phyloP scores from a whole-genome alignment of 1,140 invertebrate genomes.

The Drosophila ercepeae region DNA sequence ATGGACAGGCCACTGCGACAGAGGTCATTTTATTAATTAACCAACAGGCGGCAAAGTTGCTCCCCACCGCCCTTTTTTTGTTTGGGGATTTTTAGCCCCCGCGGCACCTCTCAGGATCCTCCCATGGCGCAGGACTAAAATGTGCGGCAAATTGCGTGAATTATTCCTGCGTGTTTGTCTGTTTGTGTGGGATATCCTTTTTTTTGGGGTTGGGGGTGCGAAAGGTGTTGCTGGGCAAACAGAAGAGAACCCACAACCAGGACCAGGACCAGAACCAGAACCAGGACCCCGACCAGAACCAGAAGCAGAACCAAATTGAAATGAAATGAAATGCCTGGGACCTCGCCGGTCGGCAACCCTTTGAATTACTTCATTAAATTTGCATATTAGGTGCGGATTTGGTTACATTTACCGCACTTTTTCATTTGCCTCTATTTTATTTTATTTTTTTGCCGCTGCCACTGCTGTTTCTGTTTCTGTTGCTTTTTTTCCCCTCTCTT shows the following conservation, averaged over 20 bases:
- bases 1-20: slow-evolving; percentile 38
- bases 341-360: slow-evolving; percentile 47
- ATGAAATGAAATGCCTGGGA: slow-evolving; percentile 52
- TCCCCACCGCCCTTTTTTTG: not conserved
- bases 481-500: not conserved
- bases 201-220: not conserved
- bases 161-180: slow-evolving; percentile 48
- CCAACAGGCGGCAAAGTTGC: slow-evolving; percentile 50
- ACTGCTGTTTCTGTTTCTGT: not conserved
- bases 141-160: slow-evolving; percentile 78
- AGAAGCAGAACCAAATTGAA: slow-evolving; percentile 58
- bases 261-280: not conserved
- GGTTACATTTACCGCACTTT: slow-evolving; percentile 68
- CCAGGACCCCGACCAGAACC: too few species aligned
- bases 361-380: slow-evolving; percentile 82
- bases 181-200: slow-evolving; percentile 4
- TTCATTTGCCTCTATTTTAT: slow-evolving; percentile 30
- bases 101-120: slow-evolving; percentile 2
- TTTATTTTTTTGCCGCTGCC: slow-evolving; percentile 12
- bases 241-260: not conserved
- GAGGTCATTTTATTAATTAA: slow-evolving; percentile 79
- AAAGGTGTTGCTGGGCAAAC: slow-evolving; percentile 60
- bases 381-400: slow-evolving; percentile 80
- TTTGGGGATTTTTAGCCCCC: not conserved
- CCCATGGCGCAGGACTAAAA: slow-evolving; percentile 47